phyloP scores from a whole-genome alignment of 2,113 vertebrate species.

The Grallaria varia region DNA sequence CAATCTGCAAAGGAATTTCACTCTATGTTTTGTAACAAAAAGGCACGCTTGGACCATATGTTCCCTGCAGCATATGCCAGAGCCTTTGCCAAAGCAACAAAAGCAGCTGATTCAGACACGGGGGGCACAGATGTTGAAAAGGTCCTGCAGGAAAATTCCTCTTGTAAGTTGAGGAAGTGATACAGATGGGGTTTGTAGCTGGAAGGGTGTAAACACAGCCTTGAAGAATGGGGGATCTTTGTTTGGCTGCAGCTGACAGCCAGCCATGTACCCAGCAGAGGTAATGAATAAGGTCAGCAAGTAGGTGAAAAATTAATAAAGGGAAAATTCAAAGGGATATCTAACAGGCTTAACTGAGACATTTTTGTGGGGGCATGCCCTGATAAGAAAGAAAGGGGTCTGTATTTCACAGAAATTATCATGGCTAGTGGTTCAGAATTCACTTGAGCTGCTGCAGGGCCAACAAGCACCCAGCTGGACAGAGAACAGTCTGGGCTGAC shows the following conservation, averaged over 20 bases:
- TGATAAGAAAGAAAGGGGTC: background rate
- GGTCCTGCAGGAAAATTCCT: conserved; percentile 11
- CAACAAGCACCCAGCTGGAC: background rate
- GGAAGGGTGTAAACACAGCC: background rate
- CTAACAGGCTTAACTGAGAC: background rate
- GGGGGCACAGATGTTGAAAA: conserved; percentile 14
- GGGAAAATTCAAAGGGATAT: background rate
- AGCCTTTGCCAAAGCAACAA: conserved; percentile 14
- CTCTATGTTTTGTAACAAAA: background rate
- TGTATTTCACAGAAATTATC: background rate
- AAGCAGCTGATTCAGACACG: conserved; percentile 16
- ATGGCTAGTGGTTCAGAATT: background rate
- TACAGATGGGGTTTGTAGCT: conserved; percentile 1
- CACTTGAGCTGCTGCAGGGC: background rate
- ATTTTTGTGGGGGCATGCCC: background rate
- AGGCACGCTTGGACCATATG: conserved; percentile 9
- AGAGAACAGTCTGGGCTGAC: background rate
- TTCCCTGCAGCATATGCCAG: background rate
- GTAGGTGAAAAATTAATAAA: background rate
- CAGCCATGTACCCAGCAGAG: background rate
- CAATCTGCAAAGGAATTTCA: conserved; percentile 17
- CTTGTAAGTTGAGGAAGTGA: background rate
- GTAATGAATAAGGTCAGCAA: background rate
- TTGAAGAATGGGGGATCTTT: background rate
- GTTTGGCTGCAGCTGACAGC: background rate